Conservation (phyloP, 1,140 invertebrate species). For the Drosophila novamexicana region DNA sequence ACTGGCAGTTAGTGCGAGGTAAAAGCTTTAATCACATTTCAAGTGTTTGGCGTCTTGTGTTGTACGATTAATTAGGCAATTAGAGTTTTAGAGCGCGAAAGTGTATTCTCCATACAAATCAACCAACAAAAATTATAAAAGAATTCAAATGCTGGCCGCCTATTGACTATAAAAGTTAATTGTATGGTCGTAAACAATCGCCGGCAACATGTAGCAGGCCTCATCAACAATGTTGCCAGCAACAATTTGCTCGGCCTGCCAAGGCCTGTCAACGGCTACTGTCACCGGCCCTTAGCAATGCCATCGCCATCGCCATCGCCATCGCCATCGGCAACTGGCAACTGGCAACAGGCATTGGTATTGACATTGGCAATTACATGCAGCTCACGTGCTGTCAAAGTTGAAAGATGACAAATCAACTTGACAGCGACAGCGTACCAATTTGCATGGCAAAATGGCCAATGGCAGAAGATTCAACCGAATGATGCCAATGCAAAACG, state of each 20-base stretch:
- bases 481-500: constrained; percentile 52
- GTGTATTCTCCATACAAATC: constrained; percentile 44
- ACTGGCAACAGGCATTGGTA: constrained; percentile 10
- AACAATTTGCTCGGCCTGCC: constrained; percentile 78
- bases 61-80: constrained; percentile 70
- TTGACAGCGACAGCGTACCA: constrained; percentile 72
- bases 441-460: constrained; percentile 76
- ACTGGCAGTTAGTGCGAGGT: constrained; percentile 20
- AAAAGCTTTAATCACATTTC: constrained; percentile 67
- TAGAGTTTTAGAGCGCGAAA: constrained; percentile 33
- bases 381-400: constrained; percentile 79
- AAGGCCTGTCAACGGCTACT: constrained; percentile 68
- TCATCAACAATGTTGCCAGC: constrained; percentile 41
- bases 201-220: constrained; percentile 12
- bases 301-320: constrained; percentile 44
- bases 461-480: constrained; percentile 53
- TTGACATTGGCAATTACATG: constrained; percentile 68
- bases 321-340: constrained; percentile 20
- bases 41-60: constrained; percentile 20
- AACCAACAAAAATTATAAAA: constrained; percentile 65
- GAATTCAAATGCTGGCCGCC: constrained; percentile 57
- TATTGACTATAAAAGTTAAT: constrained; percentile 38
- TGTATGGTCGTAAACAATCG: constrained; percentile 36
- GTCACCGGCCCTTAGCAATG: constrained; percentile 35
- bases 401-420: constrained; percentile 82